Evolutionary conservation across 2,113 vertebrate genomes (phyloP).

Genomic region (Trichechus manatus): DNA sequence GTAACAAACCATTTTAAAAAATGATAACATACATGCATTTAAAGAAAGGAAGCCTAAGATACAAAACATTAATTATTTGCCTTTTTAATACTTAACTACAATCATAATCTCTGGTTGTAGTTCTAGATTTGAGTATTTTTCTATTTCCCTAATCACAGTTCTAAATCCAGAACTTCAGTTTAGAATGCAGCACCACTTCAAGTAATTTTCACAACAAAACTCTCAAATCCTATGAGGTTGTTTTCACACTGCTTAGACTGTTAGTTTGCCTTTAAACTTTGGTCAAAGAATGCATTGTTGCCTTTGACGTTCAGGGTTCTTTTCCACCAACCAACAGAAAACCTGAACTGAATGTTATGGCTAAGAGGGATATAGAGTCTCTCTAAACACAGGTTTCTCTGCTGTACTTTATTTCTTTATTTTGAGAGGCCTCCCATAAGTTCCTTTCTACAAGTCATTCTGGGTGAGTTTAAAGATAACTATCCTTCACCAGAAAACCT

Average conservation of each 20-base stretch:
- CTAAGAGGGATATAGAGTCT: constrained; percentile 17
- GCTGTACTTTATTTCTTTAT: background rate
- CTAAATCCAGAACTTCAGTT: constrained; percentile 12
- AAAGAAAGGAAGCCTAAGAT: background rate
- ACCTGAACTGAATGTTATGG: background rate
- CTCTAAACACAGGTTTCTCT: constrained; percentile 31
- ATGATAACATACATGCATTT: background rate
- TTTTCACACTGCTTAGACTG: background rate
- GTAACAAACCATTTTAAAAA: constrained; percentile 53
- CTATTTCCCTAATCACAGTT: background rate
- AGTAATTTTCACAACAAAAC: constrained; percentile 1
- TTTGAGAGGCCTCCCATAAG: background rate
- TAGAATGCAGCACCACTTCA: background rate
- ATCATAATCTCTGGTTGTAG: background rate
- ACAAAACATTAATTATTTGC: background rate
- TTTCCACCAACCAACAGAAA: background rate
- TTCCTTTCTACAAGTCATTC: background rate
- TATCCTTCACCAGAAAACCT: background rate
- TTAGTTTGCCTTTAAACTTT: constrained; percentile 21
- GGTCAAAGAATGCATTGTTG: background rate
- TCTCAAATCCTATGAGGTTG: background rate
- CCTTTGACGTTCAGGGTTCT: background rate
- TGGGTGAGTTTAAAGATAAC: background rate
- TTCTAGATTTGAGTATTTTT: background rate
- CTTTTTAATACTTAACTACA: constrained; percentile 20